These are phyloP conservation scores for Scaptomyza graminum DNA, from an alignment of 1,140 invertebrate species.

Conservation along the genomic window DNA sequence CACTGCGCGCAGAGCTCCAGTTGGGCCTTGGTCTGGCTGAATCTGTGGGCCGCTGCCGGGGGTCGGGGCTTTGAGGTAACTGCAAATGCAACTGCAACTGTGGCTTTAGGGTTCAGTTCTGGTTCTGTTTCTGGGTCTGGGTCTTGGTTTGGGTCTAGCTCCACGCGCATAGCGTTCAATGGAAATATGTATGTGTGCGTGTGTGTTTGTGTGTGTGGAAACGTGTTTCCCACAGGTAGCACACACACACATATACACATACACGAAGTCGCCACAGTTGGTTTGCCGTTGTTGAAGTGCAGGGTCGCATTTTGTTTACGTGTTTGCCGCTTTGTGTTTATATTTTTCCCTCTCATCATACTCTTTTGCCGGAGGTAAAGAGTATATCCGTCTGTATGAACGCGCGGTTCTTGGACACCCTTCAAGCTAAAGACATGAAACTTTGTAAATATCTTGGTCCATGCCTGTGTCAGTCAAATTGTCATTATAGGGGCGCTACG, in stretches of 20 bases:
- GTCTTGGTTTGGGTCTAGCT: not conserved
- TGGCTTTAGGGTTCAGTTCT: not conserved
- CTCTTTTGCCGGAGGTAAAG: too few relatives aligned
- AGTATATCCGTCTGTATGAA: too few relatives aligned
- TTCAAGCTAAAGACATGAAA: too few relatives aligned
- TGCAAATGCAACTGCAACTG: not conserved
- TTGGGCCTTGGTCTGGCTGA: constrained; percentile 5
- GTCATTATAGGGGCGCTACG: too few relatives aligned
- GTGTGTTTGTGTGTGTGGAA: constrained; percentile 33
- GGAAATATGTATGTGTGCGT: constrained; percentile 19
- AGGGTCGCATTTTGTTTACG: constrained; percentile 22
- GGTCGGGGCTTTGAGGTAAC: not conserved
- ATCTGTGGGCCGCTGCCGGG: not conserved
- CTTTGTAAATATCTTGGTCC: too few relatives aligned
- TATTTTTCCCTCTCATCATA: too few relatives aligned
- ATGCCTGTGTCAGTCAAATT: too few relatives aligned
- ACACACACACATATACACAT: constrained; percentile 28
- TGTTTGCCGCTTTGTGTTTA: not conserved
- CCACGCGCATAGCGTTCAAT: constrained; percentile 11
- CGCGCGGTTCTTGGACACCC: too few relatives aligned
- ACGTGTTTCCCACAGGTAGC: constrained; percentile 78
- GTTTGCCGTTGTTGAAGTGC: constrained; percentile 30
- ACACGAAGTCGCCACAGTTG: constrained; percentile 37
- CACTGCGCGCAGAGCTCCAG: constrained; percentile 16
- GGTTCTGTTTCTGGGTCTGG: not conserved